Percentiles rank a stretch among this genome's conserved stretches.
These are phyloP conservation scores for Oriolus oriolus DNA, from an alignment of 2,113 vertebrate species.

Conservation along the genomic window DNA sequence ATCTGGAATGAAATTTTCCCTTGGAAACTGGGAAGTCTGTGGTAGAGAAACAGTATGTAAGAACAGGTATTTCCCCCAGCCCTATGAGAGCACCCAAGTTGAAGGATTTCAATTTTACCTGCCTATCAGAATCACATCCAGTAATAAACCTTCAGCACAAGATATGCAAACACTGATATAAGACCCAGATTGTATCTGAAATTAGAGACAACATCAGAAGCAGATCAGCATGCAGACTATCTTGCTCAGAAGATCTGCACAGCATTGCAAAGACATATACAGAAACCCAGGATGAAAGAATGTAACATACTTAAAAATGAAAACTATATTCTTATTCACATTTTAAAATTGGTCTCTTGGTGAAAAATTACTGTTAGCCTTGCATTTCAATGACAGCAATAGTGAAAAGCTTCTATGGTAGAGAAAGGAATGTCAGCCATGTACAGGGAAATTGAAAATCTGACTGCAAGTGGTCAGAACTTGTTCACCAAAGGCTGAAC, in stretches of 20 bases:
- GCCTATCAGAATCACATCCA: not conserved
- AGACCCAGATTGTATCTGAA: not conserved
- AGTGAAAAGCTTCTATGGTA: not conserved
- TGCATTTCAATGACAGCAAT: not conserved
- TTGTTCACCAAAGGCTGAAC: not conserved
- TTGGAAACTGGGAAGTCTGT: not conserved
- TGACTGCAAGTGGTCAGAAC: not conserved
- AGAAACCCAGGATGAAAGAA: not conserved
- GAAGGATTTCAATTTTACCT: not conserved
- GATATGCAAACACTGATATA: not conserved
- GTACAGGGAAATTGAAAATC: not conserved
- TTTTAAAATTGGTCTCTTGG: not conserved
- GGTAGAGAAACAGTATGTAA: not conserved
- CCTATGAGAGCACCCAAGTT: not conserved
- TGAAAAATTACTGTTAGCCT: not conserved
- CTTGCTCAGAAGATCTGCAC: not conserved
- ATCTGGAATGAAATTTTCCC: not conserved
- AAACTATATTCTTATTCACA: not conserved
- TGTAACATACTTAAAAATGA: not conserved
- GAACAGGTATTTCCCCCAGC: not conserved
- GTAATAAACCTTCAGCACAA: not conserved
- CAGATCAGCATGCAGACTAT: not conserved
- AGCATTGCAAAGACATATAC: not conserved
- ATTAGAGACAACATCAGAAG: not conserved
- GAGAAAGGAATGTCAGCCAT: not conserved